A percentile compares a stretch with the other conserved stretches of the same genome.
These are phyloP conservation scores for Odontamblyopus lacepedii DNA, from an alignment of 2,797 vertebrate genomes.

Conservation along the genomic window DNA sequence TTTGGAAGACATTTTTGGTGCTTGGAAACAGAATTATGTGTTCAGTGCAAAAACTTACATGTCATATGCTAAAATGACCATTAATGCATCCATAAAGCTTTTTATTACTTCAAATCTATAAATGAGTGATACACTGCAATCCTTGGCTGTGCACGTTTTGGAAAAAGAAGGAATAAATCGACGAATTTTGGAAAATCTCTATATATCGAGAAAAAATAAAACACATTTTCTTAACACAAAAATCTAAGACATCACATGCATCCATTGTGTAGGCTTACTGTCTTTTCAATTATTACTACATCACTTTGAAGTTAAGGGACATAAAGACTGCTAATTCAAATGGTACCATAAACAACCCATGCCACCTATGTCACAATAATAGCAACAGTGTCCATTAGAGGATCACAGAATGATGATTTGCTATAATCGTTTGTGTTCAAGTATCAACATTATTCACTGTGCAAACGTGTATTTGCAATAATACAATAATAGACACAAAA, in stretches of 20 bases:
- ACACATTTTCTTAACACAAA: slow-evolving; percentile 15
- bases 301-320: slow-evolving; percentile 38
- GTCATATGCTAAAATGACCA: slow-evolving; percentile 29
- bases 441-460: slow-evolving; percentile 63
- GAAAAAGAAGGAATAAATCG: slow-evolving; percentile 6
- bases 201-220: slow-evolving; percentile 14
- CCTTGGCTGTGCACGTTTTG: slow-evolving; percentile 60
- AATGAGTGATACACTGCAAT: slow-evolving; percentile 35
- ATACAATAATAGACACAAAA: slow-evolving; percentile 46
- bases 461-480: slow-evolving; percentile 64
- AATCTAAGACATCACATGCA: slow-evolving; percentile 15
- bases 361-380: slow-evolving; percentile 27
- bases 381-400: slow-evolving; percentile 32
- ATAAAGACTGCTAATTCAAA: slow-evolving; percentile 15
- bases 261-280: slow-evolving; percentile 15
- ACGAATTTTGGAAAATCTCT: slow-evolving; percentile 22
- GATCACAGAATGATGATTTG: slow-evolving; percentile 37
- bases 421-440: slow-evolving; percentile 63
- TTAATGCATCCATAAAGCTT: slow-evolving; percentile 22
- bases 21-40: slow-evolving; percentile 40
- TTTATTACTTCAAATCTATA: slow-evolving; percentile 36
- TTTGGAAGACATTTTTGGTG: slow-evolving; percentile 74
- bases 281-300: slow-evolving; percentile 19
- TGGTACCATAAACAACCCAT: slow-evolving; percentile 28
- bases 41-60: slow-evolving; percentile 31